Conservation (phyloP, 1,140 invertebrate genomes). For the Drosophila busckii region DNA sequence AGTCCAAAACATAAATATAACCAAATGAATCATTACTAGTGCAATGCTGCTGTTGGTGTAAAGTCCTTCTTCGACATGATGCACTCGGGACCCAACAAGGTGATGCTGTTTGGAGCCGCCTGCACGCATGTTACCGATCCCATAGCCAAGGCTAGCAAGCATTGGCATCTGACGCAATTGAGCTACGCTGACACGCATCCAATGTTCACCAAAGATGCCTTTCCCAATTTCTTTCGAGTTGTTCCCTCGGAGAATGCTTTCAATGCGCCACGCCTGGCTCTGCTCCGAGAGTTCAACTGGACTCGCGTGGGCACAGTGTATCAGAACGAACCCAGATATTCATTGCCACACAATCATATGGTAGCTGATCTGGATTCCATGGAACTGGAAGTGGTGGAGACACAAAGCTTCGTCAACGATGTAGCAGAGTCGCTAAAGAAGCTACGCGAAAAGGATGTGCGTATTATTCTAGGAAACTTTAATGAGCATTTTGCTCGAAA, state of each 20-base stretch:
- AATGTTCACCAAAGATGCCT: slow-evolving; percentile 96
- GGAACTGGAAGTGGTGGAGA: slow-evolving; percentile 91
- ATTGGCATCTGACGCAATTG: slow-evolving; percentile 97
- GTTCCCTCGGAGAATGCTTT: slow-evolving; percentile 97
- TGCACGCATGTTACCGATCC: slow-evolving; percentile 98
- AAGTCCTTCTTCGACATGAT: slow-evolving; percentile 99
- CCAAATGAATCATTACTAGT: slow-evolving; percentile 83
- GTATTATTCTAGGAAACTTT: slow-evolving; percentile 98
- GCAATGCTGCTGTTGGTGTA: slow-evolving; percentile 98
- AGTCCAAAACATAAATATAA: background rate
- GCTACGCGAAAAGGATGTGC: slow-evolving; percentile 94
- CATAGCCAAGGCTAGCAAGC: slow-evolving; percentile 97
- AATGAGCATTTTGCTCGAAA: slow-evolving; percentile 95
- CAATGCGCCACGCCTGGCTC: slow-evolving; percentile 92
- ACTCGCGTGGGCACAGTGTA: slow-evolving; percentile 97
- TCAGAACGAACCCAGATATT: slow-evolving; percentile 96
- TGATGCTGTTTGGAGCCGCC: slow-evolving; percentile 97
- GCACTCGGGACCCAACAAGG: slow-evolving; percentile 92
- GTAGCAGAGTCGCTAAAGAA: slow-evolving; percentile 89
- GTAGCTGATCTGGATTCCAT: slow-evolving; percentile 92
- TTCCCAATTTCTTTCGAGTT: slow-evolving; percentile 97
- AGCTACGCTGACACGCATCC: slow-evolving; percentile 99
- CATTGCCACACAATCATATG: slow-evolving; percentile 94
- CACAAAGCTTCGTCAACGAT: slow-evolving; percentile 96
- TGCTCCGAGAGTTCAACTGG: slow-evolving; percentile 97